These are phyloP conservation scores for Drosophila cognata DNA, from an alignment of 2,888 invertebrate genomes.

Conservation along the genomic window DNA sequence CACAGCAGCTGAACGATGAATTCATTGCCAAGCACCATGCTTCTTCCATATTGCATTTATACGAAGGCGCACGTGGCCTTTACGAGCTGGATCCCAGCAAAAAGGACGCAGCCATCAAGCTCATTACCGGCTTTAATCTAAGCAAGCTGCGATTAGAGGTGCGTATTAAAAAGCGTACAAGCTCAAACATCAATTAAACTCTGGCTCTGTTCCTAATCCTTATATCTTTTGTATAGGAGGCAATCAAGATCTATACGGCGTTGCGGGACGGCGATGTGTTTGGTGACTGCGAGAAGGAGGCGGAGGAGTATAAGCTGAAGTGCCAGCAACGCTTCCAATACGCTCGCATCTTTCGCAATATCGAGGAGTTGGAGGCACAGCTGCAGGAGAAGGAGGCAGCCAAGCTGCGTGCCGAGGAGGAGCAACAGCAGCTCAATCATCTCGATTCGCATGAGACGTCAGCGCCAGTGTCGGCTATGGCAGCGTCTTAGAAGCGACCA, in stretches of 20 bases:
- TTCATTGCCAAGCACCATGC: conserved; percentile 87
- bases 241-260: conserved; percentile 91
- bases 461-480: conserved; percentile 43
- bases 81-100: conserved; percentile 89
- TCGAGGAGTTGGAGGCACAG: conserved; percentile 76
- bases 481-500: conserved; percentile 59
- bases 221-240: conserved; percentile 87
- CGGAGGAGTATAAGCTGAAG: conserved; percentile 89
- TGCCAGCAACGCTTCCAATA: conserved; percentile 92
- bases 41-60: conserved; percentile 89
- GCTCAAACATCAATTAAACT: not conserved
- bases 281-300: conserved; percentile 89
- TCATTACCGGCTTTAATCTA: conserved; percentile 87
- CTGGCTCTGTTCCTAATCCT: not conserved
- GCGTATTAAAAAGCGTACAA: not conserved
- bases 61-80: conserved; percentile 94
- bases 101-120: conserved; percentile 88
- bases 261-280: conserved; percentile 91
- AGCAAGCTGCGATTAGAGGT: conserved; percentile 83
- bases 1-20: conserved; percentile 89
- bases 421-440: conserved; percentile 70
- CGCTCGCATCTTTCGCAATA: conserved; percentile 90
- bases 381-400: conserved; percentile 72
- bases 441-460: conserved; percentile 63
- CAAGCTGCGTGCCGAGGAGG: conserved; percentile 69